Conservation (phyloP, 2,113 vertebrate genomes). For the Athene noctua region DNA sequence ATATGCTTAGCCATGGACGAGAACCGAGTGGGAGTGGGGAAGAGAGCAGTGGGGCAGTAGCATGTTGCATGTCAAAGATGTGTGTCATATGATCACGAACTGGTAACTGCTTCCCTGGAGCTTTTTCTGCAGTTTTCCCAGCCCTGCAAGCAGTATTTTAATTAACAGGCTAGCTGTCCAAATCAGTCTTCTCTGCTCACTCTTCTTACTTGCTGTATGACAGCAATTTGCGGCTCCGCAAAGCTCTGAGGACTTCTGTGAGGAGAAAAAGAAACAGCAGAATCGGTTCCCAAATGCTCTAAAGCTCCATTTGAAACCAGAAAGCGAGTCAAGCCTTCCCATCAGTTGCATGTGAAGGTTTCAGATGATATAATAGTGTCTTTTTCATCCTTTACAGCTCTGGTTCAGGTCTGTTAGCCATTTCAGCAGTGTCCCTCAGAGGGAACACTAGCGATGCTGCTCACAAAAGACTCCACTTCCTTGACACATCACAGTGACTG, state of each 20-base stretch:
- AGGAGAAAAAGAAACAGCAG: not conserved
- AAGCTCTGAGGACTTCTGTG: not conserved
- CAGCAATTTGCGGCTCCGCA: not conserved
- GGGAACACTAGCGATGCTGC: not conserved
- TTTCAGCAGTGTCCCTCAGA: constrained; percentile 12
- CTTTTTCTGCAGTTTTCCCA: not conserved
- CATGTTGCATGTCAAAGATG: not conserved
- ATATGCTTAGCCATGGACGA: not conserved
- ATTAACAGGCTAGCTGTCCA: not conserved
- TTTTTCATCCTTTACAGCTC: not conserved
- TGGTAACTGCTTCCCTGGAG: not conserved
- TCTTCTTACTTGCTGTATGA: not conserved
- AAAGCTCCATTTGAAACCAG: not conserved
- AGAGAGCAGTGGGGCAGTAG: not conserved
- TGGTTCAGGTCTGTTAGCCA: constrained; percentile 21
- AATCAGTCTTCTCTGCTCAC: not conserved
- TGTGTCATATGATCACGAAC: not conserved
- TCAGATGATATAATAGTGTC: not conserved
- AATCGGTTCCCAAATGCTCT: not conserved
- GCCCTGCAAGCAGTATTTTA: not conserved
- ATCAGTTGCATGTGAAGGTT: not conserved
- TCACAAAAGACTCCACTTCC: constrained; percentile 46
- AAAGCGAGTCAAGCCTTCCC: not conserved
- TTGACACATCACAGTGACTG: constrained; percentile 38
- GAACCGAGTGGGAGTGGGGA: not conserved